Conservation (phyloP, 2,113 vertebrate species). For the Ceuthmochares aereus region DNA sequence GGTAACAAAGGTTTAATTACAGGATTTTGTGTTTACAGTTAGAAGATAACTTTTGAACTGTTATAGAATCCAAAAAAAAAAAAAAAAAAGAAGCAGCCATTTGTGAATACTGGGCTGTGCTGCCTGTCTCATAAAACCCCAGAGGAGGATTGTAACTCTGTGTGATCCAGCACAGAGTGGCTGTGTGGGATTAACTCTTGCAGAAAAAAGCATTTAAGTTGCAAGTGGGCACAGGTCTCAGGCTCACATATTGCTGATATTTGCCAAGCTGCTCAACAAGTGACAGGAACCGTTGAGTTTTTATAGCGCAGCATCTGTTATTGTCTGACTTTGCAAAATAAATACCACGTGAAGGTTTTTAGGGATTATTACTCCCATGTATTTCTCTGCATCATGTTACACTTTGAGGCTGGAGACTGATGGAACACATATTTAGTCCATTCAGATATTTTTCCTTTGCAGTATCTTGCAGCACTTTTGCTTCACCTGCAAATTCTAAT, state of each 20-base stretch:
- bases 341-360: neutral
- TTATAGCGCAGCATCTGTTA: neutral
- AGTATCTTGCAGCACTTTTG: neutral
- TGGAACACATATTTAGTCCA: neutral
- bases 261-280: neutral
- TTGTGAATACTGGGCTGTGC: neutral
- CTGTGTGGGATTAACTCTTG: neutral
- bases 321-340: neutral
- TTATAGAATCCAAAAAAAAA: neutral
- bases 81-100: too few relatives aligned
- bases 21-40: conserved; percentile 14
- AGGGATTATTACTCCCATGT: neutral
- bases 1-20: conserved; percentile 44
- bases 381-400: neutral
- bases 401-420: neutral
- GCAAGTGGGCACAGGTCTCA: neutral
- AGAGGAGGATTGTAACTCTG: neutral
- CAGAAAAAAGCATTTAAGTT: neutral
- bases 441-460: neutral
- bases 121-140: neutral
- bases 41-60: neutral
- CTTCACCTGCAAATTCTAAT: neutral
- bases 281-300: neutral
- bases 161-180: neutral
- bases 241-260: neutral